Conservation (phyloP, 2,113 vertebrate species). For the Dasyprocta punctata region DNA sequence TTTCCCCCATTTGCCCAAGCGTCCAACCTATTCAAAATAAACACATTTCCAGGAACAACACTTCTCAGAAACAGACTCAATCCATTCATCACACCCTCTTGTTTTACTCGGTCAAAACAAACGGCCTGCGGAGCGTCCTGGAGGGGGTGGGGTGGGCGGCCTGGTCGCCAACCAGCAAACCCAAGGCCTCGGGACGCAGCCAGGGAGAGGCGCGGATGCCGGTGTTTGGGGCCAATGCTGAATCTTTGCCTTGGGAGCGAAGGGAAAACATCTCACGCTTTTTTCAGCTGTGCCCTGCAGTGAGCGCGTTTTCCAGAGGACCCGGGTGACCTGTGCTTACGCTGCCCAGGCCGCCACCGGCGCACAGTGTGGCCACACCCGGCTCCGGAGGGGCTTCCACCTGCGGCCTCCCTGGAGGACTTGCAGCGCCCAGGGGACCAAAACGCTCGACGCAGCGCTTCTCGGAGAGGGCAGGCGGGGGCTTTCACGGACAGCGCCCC, state of each 20-base stretch:
- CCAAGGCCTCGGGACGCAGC: not conserved
- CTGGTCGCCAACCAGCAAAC: not conserved
- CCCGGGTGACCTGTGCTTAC: conserved; percentile 14
- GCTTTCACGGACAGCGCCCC: conserved; percentile 25
- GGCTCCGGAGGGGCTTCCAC: not conserved
- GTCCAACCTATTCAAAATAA: not conserved
- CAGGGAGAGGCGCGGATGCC: not conserved
- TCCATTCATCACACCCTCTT: not conserved
- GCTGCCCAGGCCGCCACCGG: not conserved
- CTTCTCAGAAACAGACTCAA: conserved; percentile 24
- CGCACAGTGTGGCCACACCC: not conserved
- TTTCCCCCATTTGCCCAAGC: not conserved
- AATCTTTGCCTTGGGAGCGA: conserved; percentile 21
- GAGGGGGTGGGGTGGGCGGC: not conserved
- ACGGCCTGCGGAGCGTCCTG: not conserved
- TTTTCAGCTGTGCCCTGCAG: not conserved
- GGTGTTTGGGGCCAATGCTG: not conserved
- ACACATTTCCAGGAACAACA: not conserved
- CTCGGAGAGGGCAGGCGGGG: conserved; percentile 9
- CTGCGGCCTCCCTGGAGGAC: conserved; percentile 21
- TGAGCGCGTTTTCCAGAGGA: conserved; percentile 38
- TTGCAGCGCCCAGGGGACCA: conserved; percentile 5
- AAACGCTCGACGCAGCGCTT: conserved; percentile 16
- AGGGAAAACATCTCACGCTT: not conserved
- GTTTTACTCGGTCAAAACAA: conserved; percentile 31